Base-by-base conservation (phyloP, 1,140 invertebrate genomes). In the Drosophila repletoides region DNA sequence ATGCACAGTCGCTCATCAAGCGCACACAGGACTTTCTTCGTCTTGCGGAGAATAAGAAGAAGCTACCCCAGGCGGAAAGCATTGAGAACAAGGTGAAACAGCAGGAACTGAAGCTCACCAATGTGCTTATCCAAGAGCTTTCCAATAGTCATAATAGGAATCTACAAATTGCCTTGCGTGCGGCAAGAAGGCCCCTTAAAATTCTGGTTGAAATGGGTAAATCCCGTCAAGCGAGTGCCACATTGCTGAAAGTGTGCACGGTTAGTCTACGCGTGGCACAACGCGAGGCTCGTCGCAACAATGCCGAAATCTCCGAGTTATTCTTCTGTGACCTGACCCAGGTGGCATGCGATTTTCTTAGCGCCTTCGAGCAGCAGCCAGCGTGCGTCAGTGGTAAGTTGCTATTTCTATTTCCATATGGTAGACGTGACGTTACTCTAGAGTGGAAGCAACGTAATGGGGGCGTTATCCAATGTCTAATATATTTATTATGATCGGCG, bases 91-190 rank as follows among this genome's bases (percentile, higher is more conserved):
- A 91, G 90, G 93, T 97, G 34, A 95, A 96, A 64, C 92, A 94
- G 43, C 93, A 97, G 86, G 94, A 95, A 14, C 94, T 94, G 75
- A 93, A 93, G 21, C 90, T 98, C 34, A 96, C 96, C 4, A 95
- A 97, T 72, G 96, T 97, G 34, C 90, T 99, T 3, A 94, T 97
- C 21, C 95, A 95, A 66, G 98, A 99, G 90, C 90, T 99, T 24
- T 95, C 97, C 90, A 95, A 96, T 0, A 95, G 94, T 45, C 95
- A 96, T 12, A 96, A 97, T 74, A 96, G 97, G 89, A 97, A 97
- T 49, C 91, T 98, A 0, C 95, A 99, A 90, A 98, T 98, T n/a
- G 98, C 98, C 0, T 92, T 99, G 9, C 91, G 96, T 76, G 96
- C 97, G 9, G 95, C 97, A 1, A 91, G 97, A 40, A 93, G 95